A percentile compares a stretch with the other conserved stretches of the same genome.
Evolutionary conservation across 2,113 vertebrate genomes (phyloP).

Genomic region (cat (Felis catus)): DNA sequence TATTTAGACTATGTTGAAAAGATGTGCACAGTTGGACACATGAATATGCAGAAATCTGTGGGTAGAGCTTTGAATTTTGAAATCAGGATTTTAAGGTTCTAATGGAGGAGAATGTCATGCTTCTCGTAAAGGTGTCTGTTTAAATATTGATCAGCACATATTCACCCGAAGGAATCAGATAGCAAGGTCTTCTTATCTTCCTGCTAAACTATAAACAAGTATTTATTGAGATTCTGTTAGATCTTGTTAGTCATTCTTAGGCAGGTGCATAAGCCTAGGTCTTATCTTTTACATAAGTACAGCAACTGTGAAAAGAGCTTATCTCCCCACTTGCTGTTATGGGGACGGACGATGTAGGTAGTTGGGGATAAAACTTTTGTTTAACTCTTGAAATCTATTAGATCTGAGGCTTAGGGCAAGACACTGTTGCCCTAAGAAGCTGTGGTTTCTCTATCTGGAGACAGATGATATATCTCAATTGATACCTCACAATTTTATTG

Average conservation of each 20-base stretch:
- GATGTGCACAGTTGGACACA: background rate
- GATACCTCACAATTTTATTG: background rate
- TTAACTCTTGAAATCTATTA: background rate
- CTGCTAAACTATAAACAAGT: background rate
- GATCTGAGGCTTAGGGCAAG: background rate
- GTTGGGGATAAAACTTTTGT: background rate
- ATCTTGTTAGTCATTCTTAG: constrained; percentile 7
- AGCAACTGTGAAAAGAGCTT: background rate
- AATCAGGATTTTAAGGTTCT: background rate
- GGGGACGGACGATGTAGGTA: background rate
- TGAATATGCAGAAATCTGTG: background rate
- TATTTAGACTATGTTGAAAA: background rate
- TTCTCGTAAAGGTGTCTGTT: constrained; percentile 24
- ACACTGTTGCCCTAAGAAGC: background rate
- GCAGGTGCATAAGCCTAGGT: background rate
- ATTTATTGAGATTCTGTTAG: background rate
- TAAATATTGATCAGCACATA: background rate
- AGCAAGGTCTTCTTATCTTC: background rate
- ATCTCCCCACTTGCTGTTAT: background rate
- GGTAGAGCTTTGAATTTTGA: background rate
- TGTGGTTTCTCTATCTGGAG: background rate
- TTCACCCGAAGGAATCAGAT: background rate
- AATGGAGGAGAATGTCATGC: background rate
- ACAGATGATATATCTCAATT: background rate
- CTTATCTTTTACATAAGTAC: constrained; percentile 11